Evolutionary conservation across 2,797 vertebrate genomes (phyloP).

Genomic region (Chaetodon trifasciatus): DNA sequence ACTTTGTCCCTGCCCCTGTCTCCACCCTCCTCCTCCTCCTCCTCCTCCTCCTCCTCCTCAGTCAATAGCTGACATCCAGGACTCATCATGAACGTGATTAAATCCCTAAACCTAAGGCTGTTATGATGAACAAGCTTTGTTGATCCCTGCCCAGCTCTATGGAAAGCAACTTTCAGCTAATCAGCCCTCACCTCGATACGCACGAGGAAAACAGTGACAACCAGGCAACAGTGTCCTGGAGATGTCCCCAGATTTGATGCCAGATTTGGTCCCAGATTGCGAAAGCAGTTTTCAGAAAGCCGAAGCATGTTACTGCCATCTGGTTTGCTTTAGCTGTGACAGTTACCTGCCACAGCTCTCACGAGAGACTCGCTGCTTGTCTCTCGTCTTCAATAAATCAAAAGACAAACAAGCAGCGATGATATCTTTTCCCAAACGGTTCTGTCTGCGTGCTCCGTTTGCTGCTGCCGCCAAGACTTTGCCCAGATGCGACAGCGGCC

Average conservation of each 20-base stretch:
- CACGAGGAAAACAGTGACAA: slow-evolving; percentile 56
- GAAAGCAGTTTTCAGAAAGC: slow-evolving; percentile 45
- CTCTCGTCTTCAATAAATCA: slow-evolving; percentile 42
- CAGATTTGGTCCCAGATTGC: slow-evolving; percentile 53
- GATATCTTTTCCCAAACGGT: slow-evolving; percentile 30
- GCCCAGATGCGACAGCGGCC: slow-evolving; percentile 26
- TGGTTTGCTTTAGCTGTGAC: slow-evolving; percentile 63
- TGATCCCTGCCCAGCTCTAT: slow-evolving; percentile 27
- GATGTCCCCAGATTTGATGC: slow-evolving; percentile 31
- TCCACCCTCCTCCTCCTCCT: slow-evolving; percentile 4
- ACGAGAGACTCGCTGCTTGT: slow-evolving; percentile 29
- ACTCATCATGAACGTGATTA: slow-evolving; percentile 40
- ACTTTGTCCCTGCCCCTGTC: not conserved
- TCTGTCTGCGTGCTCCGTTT: not conserved
- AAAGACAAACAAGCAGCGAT: slow-evolving; percentile 34
- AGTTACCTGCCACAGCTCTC: slow-evolving; percentile 62
- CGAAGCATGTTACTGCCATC: slow-evolving; percentile 39
- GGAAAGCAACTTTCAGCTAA: slow-evolving; percentile 16
- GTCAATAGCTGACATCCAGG: slow-evolving; percentile 16
- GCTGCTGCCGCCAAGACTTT: slow-evolving; percentile 24
- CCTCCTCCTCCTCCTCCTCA: not conserved
- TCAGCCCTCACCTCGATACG: slow-evolving; percentile 38
- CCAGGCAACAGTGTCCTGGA: slow-evolving; percentile 57
- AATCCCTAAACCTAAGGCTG: slow-evolving; percentile 26
- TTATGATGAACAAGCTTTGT: slow-evolving; percentile 27